Evolutionary conservation across 2,797 vertebrate genomes (phyloP).

Genomic region (Phylloscopus collybita): DNA sequence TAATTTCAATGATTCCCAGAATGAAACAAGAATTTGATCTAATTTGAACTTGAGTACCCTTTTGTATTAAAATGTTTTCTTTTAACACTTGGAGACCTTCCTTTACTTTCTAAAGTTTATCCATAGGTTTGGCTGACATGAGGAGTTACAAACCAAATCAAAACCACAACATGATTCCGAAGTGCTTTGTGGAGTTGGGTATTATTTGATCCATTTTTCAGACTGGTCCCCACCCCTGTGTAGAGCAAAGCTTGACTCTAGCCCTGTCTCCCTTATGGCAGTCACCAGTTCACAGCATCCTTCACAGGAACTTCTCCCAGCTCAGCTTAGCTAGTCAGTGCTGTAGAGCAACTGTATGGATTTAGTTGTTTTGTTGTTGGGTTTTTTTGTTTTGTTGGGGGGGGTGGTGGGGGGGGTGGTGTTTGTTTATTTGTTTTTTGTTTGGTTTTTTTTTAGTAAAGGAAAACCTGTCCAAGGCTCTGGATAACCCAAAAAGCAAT

Average conservation of each 20-base stretch:
- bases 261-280: background rate
- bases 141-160: background rate
- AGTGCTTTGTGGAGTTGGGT: background rate
- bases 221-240: accelerated
- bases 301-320: background rate
- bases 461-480: background rate
- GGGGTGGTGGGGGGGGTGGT: too few species aligned
- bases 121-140: background rate
- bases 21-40: background rate
- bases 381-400: background rate
- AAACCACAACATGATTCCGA: background rate
- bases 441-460: background rate
- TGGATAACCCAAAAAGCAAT: background rate
- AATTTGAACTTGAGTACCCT: background rate
- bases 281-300: background rate
- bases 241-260: background rate
- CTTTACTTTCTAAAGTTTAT: background rate
- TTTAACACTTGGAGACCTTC: background rate
- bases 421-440: background rate
- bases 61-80: background rate
- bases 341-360: background rate
- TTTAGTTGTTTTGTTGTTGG: background rate
- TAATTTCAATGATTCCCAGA: background rate
- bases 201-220: background rate
- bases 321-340: background rate